Percentiles rank a stretch among this genome's conserved stretches.
These are phyloP conservation scores for Porites lobata DNA, from an alignment of 92 coral and sea anemone genomes.

Conservation along the genomic window DNA sequence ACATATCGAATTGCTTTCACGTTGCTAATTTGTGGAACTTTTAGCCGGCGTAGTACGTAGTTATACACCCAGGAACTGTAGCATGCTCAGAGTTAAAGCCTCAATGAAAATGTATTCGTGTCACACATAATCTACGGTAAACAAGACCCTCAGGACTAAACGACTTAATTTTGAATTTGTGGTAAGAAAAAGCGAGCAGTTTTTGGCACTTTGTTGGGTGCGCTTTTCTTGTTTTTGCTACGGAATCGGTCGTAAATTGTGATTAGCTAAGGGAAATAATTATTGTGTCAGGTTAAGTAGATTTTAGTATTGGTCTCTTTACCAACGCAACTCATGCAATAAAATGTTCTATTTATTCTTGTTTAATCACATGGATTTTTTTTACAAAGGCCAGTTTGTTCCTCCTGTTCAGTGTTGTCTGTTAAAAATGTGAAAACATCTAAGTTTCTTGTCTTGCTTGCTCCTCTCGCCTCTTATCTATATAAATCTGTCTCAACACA, in stretches of 20 bases:
- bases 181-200: neutral
- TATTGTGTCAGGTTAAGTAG: neutral
- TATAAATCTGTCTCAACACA: neutral
- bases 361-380: slow-evolving; percentile 47
- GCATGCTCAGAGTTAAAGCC: too few relatives aligned
- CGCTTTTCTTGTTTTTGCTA: neutral
- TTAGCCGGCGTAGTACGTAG: neutral
- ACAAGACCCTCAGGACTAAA: slow-evolving; percentile 28
- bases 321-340: neutral
- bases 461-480: neutral
- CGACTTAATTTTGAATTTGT: slow-evolving; percentile 4
- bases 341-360: neutral
- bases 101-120: neutral
- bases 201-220: slow-evolving; percentile 13
- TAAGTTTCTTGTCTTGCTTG: neutral
- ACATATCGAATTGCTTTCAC: slow-evolving; percentile 28
- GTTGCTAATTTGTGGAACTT: slow-evolving; percentile 24
- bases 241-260: neutral
- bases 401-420: slow-evolving; percentile 2
- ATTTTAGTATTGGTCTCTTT: slow-evolving; percentile 21
- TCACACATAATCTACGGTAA: slow-evolving; percentile 1
- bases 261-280: neutral
- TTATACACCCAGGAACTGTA: neutral
- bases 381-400: slow-evolving; percentile 26
- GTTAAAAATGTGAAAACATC: neutral